phyloP scores from a whole-genome alignment of 2,888 invertebrate genomes.

The Nomada fabriciana region DNA sequence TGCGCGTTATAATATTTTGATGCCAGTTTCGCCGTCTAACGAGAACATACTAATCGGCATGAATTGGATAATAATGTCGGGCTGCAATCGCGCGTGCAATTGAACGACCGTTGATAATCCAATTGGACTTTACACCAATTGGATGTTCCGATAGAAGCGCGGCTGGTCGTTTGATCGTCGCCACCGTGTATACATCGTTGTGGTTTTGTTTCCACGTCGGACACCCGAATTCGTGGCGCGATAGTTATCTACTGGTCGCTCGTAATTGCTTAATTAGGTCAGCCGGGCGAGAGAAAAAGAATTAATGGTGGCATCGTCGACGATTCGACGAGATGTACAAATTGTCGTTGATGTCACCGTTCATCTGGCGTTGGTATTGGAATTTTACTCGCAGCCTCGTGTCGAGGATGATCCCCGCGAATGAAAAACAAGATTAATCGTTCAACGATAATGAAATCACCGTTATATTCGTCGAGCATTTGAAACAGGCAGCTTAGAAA shows the following conservation, averaged over 20 bases:
- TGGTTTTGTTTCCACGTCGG: conserved; percentile 38
- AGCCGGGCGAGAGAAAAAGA: conserved; percentile 22
- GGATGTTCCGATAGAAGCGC: conserved; percentile 34
- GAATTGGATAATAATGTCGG: conserved; percentile 62
- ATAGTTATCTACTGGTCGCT: conserved; percentile 47
- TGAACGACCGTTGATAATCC: conserved; percentile 61
- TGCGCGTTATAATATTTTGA: conserved; percentile 25
- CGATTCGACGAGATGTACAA: conserved; percentile 30
- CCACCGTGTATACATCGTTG: conserved; percentile 27
- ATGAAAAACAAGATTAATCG: conserved; percentile 59
- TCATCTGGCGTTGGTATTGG: conserved; percentile 31
- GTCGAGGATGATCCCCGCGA: conserved; percentile 30
- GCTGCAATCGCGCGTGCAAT: conserved; percentile 61
- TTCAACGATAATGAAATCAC: conserved; percentile 32
- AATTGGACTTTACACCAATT: conserved; percentile 62
- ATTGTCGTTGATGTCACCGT: conserved; percentile 59
- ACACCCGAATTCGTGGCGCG: conserved; percentile 43
- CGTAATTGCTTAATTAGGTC: conserved; percentile 68
- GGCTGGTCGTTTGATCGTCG: conserved; percentile 32
- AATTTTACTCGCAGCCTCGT: conserved; percentile 38
- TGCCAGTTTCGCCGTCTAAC: conserved; percentile 13
- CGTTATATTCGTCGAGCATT: neutral
- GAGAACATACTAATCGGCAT: conserved; percentile 34
- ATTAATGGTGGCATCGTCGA: conserved; percentile 41
- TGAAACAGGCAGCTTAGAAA: neutral